phyloP scores from a whole-genome alignment of 1,140 invertebrate species.

The Drosophila ogumai region DNA sequence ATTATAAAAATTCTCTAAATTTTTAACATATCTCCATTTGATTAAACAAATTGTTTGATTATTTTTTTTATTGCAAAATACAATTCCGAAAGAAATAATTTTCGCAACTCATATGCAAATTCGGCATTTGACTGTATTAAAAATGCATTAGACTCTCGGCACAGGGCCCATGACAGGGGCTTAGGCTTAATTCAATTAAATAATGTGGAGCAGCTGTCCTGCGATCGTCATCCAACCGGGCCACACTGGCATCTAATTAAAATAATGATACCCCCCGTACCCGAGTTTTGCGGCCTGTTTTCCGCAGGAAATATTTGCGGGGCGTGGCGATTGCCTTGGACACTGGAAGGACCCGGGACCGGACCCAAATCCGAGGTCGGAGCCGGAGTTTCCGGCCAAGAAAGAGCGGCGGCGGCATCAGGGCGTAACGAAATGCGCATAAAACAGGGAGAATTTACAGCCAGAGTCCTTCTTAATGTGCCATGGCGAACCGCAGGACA shows the following conservation, averaged over 20 bases:
- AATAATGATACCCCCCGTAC: conserved; percentile 54
- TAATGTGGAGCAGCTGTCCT: conserved; percentile 41
- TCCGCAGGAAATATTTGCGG: conserved; percentile 59
- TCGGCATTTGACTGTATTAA: conserved; percentile 36
- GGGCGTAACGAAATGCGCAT: conserved; percentile 73
- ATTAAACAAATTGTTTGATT: too few relatives aligned
- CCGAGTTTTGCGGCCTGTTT: conserved; percentile 19
- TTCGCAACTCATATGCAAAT: conserved; percentile 4
- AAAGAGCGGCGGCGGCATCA: conserved; percentile 40
- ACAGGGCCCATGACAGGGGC: conserved; percentile 24
- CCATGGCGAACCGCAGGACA: conserved; percentile 65
- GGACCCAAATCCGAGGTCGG: conserved; percentile 20
- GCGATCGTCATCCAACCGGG: conserved; percentile 26
- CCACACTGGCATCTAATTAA: conserved; percentile 66
- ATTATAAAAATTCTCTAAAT: neutral
- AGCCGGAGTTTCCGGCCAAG: conserved; percentile 46
- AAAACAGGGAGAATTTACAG: conserved; percentile 73
- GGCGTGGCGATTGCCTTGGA: conserved; percentile 56
- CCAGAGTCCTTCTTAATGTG: conserved; percentile 69
- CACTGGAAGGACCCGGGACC: conserved; percentile 1
- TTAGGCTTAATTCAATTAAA: conserved; percentile 64
- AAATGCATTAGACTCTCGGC: conserved; percentile 52
- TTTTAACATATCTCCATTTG: neutral
- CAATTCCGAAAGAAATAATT: neutral
- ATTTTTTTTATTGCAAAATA: neutral